These are phyloP conservation scores for Liodrosophila aerea DNA, from an alignment of 2,888 invertebrate genomes.

Conservation along the genomic window DNA sequence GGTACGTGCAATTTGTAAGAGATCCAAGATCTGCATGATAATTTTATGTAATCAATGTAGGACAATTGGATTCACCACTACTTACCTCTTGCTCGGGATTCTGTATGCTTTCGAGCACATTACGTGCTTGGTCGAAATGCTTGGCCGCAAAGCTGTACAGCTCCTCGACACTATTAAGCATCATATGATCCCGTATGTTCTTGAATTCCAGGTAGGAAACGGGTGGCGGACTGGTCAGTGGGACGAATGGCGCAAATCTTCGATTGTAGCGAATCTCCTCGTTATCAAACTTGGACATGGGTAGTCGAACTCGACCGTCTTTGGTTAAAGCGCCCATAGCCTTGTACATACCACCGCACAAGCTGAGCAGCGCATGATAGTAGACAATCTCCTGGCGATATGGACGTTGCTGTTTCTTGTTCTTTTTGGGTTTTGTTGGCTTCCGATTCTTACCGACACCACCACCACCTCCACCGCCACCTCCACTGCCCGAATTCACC, in stretches of 20 bases:
- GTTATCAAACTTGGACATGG: slow-evolving; percentile 94
- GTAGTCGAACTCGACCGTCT: slow-evolving; percentile 92
- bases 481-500: slow-evolving; percentile 30
- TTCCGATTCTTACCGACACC: slow-evolving; percentile 80
- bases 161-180: slow-evolving; percentile 85
- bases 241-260: slow-evolving; percentile 94
- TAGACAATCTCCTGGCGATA: slow-evolving; percentile 93
- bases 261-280: slow-evolving; percentile 97
- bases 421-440: slow-evolving; percentile 83
- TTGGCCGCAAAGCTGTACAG: slow-evolving; percentile 93
- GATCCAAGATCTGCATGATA: slow-evolving; percentile 86
- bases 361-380: slow-evolving; percentile 95
- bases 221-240: slow-evolving; percentile 93
- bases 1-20: slow-evolving; percentile 95
- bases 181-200: slow-evolving; percentile 89
- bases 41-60: not conserved
- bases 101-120: slow-evolving; percentile 91
- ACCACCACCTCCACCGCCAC: slow-evolving; percentile 43
- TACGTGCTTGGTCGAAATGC: slow-evolving; percentile 95
- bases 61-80: not conserved
- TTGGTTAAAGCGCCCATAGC: slow-evolving; percentile 94
- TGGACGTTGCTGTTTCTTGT: slow-evolving; percentile 86
- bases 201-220: slow-evolving; percentile 94
- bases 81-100: slow-evolving; percentile 91
- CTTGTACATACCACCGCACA: slow-evolving; percentile 98